Base-by-base conservation (phyloP, 2,888 invertebrate species). In the Drosophila testacea region DNA sequence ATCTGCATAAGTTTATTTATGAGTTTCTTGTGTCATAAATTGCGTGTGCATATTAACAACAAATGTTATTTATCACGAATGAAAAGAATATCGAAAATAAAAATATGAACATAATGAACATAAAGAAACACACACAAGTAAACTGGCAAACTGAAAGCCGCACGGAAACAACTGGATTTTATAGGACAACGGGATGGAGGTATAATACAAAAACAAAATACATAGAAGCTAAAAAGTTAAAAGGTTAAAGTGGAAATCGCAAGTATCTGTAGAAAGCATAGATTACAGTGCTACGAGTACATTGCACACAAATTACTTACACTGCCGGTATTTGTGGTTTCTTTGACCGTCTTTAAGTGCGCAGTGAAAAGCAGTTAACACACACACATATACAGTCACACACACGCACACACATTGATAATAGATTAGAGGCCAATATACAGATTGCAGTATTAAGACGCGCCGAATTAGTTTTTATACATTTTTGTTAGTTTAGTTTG, bases 281-380 rank as follows among this genome's bases (percentile, higher is more conserved):
- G 66, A 41, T 72, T 63, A 66, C 22, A 65, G 72, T 32, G 32
- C 9, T 32, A 7, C 32, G 9, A 32, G 7, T 57, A 74, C 69
- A 69, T 74, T 71, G 70, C 61, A 64, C 64, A 79, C 59, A 78
- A 70, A 77, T 88, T 93, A 94, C 94, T 93, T 94, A 94, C 94
- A 94, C 95, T 95, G 93, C 95, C 95, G 92, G 94, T 95, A 93
- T 94, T 95, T 93, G 94, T 93, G 88, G 94, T 94, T 91, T 94
- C 94, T 94, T 95, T 95, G 94, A 95, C 95, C 94, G 95, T 95
- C 95, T 95, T 92, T 57, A 32, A 89, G 81, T 86, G 88, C 78
- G 77, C 79, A 85, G 83, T 83, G 86, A 73, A 72, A 88, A 83
- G 83, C 83, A 82, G 57, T 56, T 62, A 65, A 61, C 41, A 73